Conservation (phyloP, 64 coral and sea anemone species). For the Pocillopora verrucosa region DNA sequence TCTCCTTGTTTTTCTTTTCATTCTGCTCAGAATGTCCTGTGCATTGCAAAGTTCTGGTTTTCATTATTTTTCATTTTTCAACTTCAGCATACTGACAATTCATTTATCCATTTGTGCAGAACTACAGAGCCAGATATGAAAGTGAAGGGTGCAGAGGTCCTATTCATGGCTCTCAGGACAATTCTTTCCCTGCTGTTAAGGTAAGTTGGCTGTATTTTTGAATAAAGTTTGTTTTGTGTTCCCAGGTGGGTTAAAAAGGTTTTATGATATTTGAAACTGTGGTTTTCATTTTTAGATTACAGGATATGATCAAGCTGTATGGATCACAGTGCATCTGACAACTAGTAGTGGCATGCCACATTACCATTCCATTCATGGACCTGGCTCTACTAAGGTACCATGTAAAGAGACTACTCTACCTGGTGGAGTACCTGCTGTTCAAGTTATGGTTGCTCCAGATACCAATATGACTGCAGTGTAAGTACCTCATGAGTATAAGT, state of each 20-base stretch:
- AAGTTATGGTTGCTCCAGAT: conserved; percentile 91
- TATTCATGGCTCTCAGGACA: conserved; percentile 91
- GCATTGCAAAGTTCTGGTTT: no score
- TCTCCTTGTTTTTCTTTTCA: neutral
- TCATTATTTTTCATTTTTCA: no score
- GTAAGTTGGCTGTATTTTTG: conserved; percentile 12
- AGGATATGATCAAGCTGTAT: conserved; percentile 81
- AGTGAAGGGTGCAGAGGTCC: conserved; percentile 99
- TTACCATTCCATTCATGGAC: conserved; percentile 96
- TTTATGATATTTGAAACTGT: neutral
- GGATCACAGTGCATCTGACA: conserved; percentile 91
- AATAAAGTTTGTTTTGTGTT: neutral
- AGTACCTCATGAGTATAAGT: conserved; percentile 9
- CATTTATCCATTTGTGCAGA: conserved; percentile 49
- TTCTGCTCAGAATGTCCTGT: neutral
- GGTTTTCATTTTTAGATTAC: conserved; percentile 57
- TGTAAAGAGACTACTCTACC: conserved; percentile 81
- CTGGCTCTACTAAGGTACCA: conserved; percentile 98
- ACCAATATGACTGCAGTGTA: conserved; percentile 97
- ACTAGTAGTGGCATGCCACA: conserved; percentile 89
- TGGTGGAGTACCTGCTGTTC: conserved; percentile 88
- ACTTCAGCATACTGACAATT: neutral
- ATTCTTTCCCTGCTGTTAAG: conserved; percentile 90
- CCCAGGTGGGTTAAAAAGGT: neutral
- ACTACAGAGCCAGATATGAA: conserved; percentile 97